Conservation (phyloP, 2,113 vertebrate species). For the Rattus rattus region DNA sequence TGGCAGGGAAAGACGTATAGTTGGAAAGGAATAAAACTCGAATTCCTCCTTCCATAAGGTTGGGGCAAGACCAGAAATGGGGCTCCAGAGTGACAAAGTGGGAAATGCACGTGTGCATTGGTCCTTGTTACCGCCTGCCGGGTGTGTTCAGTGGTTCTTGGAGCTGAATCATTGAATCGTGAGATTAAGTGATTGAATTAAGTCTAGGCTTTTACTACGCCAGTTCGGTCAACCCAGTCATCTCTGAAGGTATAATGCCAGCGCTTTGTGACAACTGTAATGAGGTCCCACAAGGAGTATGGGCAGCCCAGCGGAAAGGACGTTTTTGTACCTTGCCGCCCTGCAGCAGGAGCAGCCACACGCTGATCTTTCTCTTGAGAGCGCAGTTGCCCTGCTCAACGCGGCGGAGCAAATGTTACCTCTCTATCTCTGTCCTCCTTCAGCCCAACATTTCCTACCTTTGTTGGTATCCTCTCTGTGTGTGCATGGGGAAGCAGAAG, state of each 20-base stretch:
- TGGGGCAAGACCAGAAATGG: not conserved
- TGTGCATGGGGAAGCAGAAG: not conserved
- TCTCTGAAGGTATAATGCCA: not conserved
- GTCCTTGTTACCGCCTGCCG: not conserved
- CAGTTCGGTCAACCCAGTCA: too few species aligned
- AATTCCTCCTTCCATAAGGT: not conserved
- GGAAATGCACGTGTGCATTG: not conserved
- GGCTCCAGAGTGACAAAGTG: not conserved
- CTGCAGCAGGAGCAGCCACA: not conserved
- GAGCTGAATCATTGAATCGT: not conserved
- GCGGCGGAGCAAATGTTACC: fast-evolving
- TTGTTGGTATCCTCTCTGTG: not conserved
- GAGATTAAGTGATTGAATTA: not conserved
- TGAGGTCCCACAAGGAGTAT: not conserved
- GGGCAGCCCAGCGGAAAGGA: not conserved
- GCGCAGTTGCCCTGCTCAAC: not conserved
- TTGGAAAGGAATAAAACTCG: not conserved
- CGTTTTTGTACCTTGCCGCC: not conserved
- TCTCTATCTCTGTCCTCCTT: not conserved
- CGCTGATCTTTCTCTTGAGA: not conserved
- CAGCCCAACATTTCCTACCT: constrained; percentile 29
- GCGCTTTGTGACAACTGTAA: not conserved
- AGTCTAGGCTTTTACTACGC: not conserved
- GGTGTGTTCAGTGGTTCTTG: not conserved
- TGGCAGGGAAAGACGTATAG: not conserved